Base-by-base conservation (phyloP, 1,140 invertebrate genomes). In the Maniola jurtina region DNA sequence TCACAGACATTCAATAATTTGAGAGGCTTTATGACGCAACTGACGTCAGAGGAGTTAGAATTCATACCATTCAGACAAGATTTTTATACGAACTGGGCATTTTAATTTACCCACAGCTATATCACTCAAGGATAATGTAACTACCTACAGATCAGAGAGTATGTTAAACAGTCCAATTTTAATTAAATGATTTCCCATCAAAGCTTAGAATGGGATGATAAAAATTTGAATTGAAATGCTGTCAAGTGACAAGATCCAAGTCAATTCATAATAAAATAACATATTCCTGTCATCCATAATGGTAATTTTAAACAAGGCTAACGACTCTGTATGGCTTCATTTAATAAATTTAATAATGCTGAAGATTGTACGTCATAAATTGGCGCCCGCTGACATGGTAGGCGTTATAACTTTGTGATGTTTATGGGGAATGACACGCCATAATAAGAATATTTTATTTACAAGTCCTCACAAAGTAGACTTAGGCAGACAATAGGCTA, bases 341-440 rank as follows among this genome's bases (percentile, higher is more conserved):
- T 45, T 45, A 45, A 45, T 45, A 45, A 45, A 52, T 15, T 52
- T 25, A 52, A 52, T 52, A 52, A 52, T 13, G 48, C 48, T 15
- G 48, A 16, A 25, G 48, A 52, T 52, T 52, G 48, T 52, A 52
- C 48, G 48, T 52, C 48, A 16, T 52, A 52, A 52, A 52, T 52
- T 25, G 48, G 48, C 16, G 16, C 48, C 42, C 42, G 48, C 48
- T 52, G 48, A 52, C 48, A 25, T 52, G 48, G 7, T 52, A 25
- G 15, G 48, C 48, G 15, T 52, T 52, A 52, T 52, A 52, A 52
- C 15, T 52, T 52, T 52, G 48, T 52, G 48, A 52, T 52, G 48
- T 52, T 52, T 52, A 52, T 52, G 48, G 48, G 48, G 16, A 16
- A 25, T 52, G 48, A 52, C 48, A 13, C 5, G 13, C 48, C 48